Percentiles rank a stretch among this genome's conserved stretches.
These are phyloP conservation scores for Odocoileus hemionus DNA, from an alignment of 2,113 vertebrate genomes.

Conservation along the genomic window DNA sequence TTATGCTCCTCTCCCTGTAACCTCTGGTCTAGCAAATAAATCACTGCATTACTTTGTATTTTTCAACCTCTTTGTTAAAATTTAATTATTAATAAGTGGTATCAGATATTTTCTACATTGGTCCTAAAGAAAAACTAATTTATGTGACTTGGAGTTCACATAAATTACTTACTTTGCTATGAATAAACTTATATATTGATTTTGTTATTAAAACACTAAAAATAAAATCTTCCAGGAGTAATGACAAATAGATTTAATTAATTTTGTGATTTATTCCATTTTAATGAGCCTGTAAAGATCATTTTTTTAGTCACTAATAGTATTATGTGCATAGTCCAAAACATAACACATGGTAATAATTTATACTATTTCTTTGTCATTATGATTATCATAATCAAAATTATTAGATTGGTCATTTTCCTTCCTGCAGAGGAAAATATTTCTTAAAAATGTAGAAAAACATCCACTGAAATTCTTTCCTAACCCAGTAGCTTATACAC, in stretches of 20 bases:
- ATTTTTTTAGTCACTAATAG: constrained; percentile 41
- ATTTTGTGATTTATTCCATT: constrained; percentile 49
- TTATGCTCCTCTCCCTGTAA: neutral
- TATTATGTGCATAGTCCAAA: constrained; percentile 41
- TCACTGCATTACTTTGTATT: neutral
- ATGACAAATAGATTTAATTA: constrained; percentile 41
- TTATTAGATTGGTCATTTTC: constrained; percentile 35
- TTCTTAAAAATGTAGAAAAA: neutral
- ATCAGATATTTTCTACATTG: neutral
- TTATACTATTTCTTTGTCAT: constrained; percentile 50
- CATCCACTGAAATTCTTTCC: neutral
- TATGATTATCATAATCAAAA: constrained; percentile 58
- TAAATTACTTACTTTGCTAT: constrained; percentile 30
- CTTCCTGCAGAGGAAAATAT: constrained; percentile 11
- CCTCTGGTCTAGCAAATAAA: neutral
- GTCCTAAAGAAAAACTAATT: constrained; percentile 19
- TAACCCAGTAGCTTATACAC: neutral
- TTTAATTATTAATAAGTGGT: constrained; percentile 15
- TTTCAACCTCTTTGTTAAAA: constrained; percentile 4
- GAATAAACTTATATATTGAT: constrained; percentile 3
- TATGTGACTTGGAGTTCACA: neutral
- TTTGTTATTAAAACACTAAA: constrained; percentile 47
- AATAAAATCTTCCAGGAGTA: constrained; percentile 32
- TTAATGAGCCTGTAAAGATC: constrained; percentile 15
- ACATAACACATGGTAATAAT: constrained; percentile 39